phyloP scores from a whole-genome alignment of 2,113 vertebrate genomes.

The Lethenteron reissneri region DNA sequence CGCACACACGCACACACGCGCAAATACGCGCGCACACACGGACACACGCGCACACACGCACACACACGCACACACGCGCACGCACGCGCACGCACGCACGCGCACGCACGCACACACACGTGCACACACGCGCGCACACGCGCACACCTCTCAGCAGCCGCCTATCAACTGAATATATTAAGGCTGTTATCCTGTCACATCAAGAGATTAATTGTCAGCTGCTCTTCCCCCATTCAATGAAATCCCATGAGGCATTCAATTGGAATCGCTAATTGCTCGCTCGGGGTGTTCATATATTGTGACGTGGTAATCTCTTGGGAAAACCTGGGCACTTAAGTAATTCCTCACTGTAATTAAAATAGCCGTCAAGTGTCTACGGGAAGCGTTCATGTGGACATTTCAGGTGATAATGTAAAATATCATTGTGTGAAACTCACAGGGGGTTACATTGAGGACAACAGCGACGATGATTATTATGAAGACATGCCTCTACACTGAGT shows the following conservation, averaged over 20 bases:
- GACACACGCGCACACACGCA: background rate
- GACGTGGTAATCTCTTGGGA: too few species aligned
- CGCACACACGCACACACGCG: background rate
- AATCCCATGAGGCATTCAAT: background rate
- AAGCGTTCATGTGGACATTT: too few species aligned
- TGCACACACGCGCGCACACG: background rate
- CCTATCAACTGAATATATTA: background rate
- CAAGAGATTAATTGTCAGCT: background rate
- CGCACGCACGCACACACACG: background rate
- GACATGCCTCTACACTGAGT: too few species aligned
- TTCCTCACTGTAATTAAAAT: too few species aligned
- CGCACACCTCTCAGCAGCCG: background rate
- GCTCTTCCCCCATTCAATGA: background rate
- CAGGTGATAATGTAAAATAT: too few species aligned
- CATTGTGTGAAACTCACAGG: too few species aligned
- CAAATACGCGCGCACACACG: background rate
- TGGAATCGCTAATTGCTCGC: background rate
- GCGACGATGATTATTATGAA: too few species aligned
- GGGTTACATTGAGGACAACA: too few species aligned
- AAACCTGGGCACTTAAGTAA: too few species aligned
- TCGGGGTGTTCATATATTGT: background rate
- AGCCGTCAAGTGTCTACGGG: too few species aligned
- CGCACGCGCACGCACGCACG: background rate
- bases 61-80: background rate
- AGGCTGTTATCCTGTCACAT: background rate